phyloP scores from a whole-genome alignment of 2,888 invertebrate species.

The Eupithecia dodoneata region DNA sequence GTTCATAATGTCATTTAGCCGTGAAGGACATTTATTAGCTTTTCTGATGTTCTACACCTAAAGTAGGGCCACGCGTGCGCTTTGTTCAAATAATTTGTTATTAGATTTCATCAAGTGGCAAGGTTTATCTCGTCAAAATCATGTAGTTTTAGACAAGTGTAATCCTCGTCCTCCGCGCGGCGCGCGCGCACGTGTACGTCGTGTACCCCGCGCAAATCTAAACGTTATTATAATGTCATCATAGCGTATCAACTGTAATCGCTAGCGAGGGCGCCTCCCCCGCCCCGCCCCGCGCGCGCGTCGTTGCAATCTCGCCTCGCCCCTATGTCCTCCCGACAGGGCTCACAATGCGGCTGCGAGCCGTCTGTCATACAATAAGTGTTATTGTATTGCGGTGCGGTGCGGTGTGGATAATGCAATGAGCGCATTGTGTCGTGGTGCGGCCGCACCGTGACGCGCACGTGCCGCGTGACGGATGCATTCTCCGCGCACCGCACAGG shows the following conservation, averaged over 20 bases:
- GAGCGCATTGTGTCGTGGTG: background rate
- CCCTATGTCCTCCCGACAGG: background rate
- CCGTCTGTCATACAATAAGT: background rate
- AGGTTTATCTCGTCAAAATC: background rate
- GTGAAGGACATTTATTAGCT: no score
- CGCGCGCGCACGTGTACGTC: conserved; percentile 28
- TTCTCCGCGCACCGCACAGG: conserved; percentile 48
- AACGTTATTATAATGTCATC: conserved; percentile 73
- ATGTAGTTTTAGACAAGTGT: background rate
- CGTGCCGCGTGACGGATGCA: conserved; percentile 48
- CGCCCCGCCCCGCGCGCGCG: background rate
- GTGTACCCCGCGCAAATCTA: conserved; percentile 54
- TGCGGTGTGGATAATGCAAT: background rate
- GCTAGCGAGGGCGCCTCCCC: conserved; percentile 21
- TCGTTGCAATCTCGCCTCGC: background rate
- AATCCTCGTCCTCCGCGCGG: background rate
- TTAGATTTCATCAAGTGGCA: background rate
- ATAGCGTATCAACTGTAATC: conserved; percentile 66
- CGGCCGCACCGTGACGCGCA: conserved; percentile 13
- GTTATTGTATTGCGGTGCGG: background rate
- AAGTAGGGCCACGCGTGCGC: background rate
- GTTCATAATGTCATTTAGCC: no score
- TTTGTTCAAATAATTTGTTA: background rate
- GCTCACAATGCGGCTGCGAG: background rate
- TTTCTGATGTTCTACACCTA: no score